Evolutionary conservation across 2,888 invertebrate genomes (phyloP).

Genomic region (Pinctada fucata): DNA sequence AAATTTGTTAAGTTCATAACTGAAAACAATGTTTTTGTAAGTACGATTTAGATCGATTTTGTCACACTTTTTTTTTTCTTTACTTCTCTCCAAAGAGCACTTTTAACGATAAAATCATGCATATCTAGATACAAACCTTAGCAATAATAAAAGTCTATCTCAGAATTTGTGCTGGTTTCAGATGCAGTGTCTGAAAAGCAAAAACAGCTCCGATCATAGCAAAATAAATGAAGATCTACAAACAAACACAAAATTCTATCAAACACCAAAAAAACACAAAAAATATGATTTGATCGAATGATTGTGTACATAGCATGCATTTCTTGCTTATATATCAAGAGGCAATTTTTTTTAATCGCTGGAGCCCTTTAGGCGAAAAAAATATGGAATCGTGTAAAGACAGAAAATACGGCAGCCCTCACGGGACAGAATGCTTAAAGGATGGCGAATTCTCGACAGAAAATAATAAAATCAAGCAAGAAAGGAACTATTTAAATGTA

Average conservation of each 20-base stretch:
- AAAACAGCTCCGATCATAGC: conserved; percentile 27
- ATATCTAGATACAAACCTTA: conserved; percentile 25
- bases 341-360: conserved; percentile 5
- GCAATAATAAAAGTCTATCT: conserved; percentile 27
- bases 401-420: not conserved
- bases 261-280: not conserved
- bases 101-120: not conserved
- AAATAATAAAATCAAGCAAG: too few relatives aligned
- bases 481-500: too few relatives aligned
- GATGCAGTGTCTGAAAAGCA: conserved; percentile 23
- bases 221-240: conserved; percentile 31
- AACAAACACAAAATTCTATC: conserved; percentile 12
- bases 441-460: not conserved
- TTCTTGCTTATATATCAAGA: conserved; percentile 13
- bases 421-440: not conserved
- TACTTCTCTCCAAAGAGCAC: too few relatives aligned
- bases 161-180: conserved; percentile 11
- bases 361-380: too few relatives aligned
- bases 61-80: too few relatives aligned
- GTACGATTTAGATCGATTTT: too few relatives aligned
- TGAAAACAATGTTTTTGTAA: too few relatives aligned
- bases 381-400: too few relatives aligned
- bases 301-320: conserved; percentile 32
- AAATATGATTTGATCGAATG: conserved; percentile 1
- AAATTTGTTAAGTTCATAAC: too few relatives aligned